These are phyloP conservation scores for Drosophila tristis DNA, from an alignment of 1,140 invertebrate genomes.

Conservation along the genomic window DNA sequence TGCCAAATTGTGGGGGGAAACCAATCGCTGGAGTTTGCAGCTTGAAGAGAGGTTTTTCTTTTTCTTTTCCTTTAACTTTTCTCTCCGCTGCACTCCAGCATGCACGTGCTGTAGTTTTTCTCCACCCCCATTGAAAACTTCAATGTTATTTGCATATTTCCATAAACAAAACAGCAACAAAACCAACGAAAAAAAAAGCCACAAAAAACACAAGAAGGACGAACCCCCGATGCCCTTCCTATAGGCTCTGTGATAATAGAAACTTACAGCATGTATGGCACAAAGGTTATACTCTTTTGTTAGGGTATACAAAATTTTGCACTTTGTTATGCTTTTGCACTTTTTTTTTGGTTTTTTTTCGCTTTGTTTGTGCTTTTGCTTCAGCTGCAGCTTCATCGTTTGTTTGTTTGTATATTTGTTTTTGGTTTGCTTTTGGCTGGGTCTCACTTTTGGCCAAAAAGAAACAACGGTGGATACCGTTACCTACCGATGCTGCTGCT, in stretches of 20 bases:
- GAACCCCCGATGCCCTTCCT: no score
- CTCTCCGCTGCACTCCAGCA: background rate
- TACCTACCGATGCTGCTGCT: conserved; percentile 32
- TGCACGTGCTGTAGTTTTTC: conserved; percentile 60
- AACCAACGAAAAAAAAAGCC: conserved; percentile 1
- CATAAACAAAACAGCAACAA: conserved; percentile 62
- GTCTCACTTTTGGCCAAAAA: conserved; percentile 40
- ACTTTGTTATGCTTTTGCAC: conserved; percentile 50
- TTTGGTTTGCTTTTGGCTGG: conserved; percentile 33
- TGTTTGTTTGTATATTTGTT: conserved; percentile 52
- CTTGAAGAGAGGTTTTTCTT: conserved; percentile 6
- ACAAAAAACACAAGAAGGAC: background rate
- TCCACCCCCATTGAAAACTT: conserved; percentile 22
- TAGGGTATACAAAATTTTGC: conserved; percentile 36
- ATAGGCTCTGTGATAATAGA: no score
- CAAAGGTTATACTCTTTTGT: no score
- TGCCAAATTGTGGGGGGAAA: conserved; percentile 47
- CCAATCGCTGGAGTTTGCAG: conserved; percentile 21
- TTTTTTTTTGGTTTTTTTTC: conserved; percentile 2
- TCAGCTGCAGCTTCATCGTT: conserved; percentile 54
- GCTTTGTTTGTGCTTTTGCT: conserved; percentile 54
- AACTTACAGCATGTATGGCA: no score
- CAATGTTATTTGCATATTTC: conserved; percentile 69
- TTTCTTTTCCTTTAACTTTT: background rate
- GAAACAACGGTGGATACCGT: conserved; percentile 56